These are phyloP conservation scores for Drosophila mayri DNA, from an alignment of 1,140 invertebrate species.

Conservation along the genomic window DNA sequence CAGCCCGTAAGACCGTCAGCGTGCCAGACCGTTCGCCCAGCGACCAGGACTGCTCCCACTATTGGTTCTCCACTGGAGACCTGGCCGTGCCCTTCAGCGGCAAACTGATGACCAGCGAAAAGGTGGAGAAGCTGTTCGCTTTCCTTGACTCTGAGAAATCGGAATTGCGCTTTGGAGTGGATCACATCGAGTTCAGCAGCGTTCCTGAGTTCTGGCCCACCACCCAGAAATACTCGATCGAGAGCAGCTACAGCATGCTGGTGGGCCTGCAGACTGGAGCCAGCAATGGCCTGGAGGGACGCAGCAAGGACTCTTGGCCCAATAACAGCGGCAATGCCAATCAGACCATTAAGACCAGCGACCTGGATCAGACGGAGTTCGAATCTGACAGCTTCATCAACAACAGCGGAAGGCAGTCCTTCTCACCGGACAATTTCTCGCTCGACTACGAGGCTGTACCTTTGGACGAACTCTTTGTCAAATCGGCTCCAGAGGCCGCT, in stretches of 20 bases:
- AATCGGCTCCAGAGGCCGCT: conserved; percentile 22
- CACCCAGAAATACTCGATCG: conserved; percentile 74
- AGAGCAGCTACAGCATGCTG: conserved; percentile 80
- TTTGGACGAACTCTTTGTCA: conserved; percentile 72
- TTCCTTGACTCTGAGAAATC: conserved; percentile 53
- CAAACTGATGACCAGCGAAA: conserved; percentile 54
- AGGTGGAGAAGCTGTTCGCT: conserved; percentile 66
- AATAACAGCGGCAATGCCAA: conserved; percentile 43
- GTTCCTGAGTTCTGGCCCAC: conserved; percentile 63
- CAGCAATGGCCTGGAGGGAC: conserved; percentile 76
- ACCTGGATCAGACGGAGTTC: conserved; percentile 72
- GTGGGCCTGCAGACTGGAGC: conserved; percentile 73
- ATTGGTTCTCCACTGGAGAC: conserved; percentile 80
- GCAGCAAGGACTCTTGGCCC: conserved; percentile 78
- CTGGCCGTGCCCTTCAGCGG: conserved; percentile 75
- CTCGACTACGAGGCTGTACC: conserved; percentile 69
- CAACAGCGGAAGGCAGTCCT: conserved; percentile 63
- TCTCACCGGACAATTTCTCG: conserved; percentile 68
- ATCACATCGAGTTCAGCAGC: conserved; percentile 72
- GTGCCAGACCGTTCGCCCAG: conserved; percentile 56
- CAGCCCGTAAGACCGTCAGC: neutral
- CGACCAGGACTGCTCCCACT: conserved; percentile 69
- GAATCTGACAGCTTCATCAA: conserved; percentile 66
- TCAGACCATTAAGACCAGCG: conserved; percentile 73
- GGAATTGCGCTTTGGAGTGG: conserved; percentile 71